Conservation (phyloP, 1,140 invertebrate genomes). For the Metaphire vulgaris region DNA sequence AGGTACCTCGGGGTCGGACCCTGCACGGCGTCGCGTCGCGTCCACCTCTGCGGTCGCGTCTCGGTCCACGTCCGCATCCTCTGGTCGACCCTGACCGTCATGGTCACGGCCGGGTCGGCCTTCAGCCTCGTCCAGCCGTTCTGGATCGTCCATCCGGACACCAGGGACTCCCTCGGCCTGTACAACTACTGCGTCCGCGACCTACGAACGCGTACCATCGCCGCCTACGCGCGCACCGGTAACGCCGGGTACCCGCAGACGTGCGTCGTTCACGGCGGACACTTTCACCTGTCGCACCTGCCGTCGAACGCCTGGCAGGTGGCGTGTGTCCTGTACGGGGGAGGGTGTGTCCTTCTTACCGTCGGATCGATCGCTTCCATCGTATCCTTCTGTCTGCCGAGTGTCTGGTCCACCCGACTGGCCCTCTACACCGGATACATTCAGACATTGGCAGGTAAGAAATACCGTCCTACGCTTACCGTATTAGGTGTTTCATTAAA, state of each 20-base stretch:
- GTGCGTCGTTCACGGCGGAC: constrained; percentile 42
- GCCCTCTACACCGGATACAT: constrained; percentile 41
- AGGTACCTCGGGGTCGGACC: background rate
- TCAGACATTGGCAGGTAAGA: constrained; percentile 41
- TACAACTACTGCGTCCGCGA: constrained; percentile 34
- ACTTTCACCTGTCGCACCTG: constrained; percentile 37
- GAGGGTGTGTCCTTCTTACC: constrained; percentile 41
- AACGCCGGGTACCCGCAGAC: constrained; percentile 10
- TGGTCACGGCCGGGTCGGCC: constrained; percentile 39
- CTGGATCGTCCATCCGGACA: constrained; percentile 42
- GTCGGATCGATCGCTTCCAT: constrained; percentile 38
- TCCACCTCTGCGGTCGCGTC: constrained; percentile 1
- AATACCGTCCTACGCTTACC: background rate
- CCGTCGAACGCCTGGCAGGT: constrained; percentile 46
- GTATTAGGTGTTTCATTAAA: too few species aligned
- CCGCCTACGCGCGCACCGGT: background rate
- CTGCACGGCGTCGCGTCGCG: background rate
- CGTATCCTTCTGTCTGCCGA: constrained; percentile 33
- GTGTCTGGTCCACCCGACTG: constrained; percentile 33
- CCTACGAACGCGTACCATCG: constrained; percentile 14
- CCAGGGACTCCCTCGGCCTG: constrained; percentile 40
- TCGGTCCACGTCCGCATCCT: constrained; percentile 38
- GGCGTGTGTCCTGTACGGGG: constrained; percentile 42
- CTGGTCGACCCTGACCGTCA: constrained; percentile 45
- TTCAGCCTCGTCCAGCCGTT: constrained; percentile 44